Base-by-base conservation (phyloP, 2,888 invertebrate species). In the Drosophila histrio region DNA sequence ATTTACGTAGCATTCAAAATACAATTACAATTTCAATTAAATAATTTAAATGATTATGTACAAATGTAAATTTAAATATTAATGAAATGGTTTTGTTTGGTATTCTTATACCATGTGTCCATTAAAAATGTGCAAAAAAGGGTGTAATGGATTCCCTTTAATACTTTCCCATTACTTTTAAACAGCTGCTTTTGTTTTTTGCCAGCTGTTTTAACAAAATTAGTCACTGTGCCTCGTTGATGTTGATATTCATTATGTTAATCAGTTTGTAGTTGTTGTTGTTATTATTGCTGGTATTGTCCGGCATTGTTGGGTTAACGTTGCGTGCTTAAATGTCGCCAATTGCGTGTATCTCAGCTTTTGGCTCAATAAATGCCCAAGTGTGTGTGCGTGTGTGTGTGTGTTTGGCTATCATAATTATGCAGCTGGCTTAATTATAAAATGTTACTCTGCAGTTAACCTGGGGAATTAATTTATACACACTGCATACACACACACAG, bases 371-470 rank as follows among this genome's bases (percentile, higher is more conserved):
- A 26, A n/a, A 17, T 38, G 26, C n/a, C 9, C 38, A 30, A 39
- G 13, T 47, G 17, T 22, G 19, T 32, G 11, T 52, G 24, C 54
- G 22, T 38, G 43, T 59, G 44, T 68, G 49, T 57, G 30, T 56
- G 28, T 64, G 63, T 60, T 62, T 68, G 75, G 61, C 64, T 62
- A 72, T 68, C 77, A 85, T 88, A 87, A 88, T 88, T 87, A 87
- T 83, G 83, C 87, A 85, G 79, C 87, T 83, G 87, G 85, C 84
- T 87, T 85, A 87, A 87, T 83, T 87, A 85, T 87, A 87, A 85
- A 85, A 83, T 80, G 80, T 85, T 80, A 79, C 74, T 69, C 70
- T 70, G 83, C 72, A 80, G 77, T 85, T 87, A 80, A 87, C 83
- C 80, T 78, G 80, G 85, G 78, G 79, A 87, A 80, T 85, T 85